Percentiles rank a stretch among this genome's conserved stretches.
Evolutionary conservation across 2,797 vertebrate species (phyloP).

Genomic region (Telmatherina bonti): DNA sequence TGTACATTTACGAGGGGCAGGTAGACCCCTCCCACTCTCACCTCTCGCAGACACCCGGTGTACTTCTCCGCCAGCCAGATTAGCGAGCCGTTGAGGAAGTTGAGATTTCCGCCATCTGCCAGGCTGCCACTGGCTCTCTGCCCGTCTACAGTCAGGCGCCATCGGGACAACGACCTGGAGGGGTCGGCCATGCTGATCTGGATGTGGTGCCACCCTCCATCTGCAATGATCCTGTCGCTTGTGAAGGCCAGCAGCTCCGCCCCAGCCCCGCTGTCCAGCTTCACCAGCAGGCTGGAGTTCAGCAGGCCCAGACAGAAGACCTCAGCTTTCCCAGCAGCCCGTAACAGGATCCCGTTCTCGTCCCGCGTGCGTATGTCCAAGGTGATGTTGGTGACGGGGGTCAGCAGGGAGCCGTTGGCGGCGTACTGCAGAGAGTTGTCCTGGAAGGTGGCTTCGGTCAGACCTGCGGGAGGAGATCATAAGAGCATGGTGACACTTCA

Average conservation of each 20-base stretch:
- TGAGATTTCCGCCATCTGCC: slow-evolving; percentile 78
- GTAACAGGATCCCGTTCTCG: slow-evolving; percentile 84
- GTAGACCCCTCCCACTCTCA: slow-evolving; percentile 88
- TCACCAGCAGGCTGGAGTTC: slow-evolving; percentile 86
- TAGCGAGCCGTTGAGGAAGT: slow-evolving; percentile 84
- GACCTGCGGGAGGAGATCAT: slow-evolving; percentile 77
- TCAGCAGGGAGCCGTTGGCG: slow-evolving; percentile 77
- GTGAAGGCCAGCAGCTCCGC: slow-evolving; percentile 81
- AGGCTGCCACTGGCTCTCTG: slow-evolving; percentile 68
- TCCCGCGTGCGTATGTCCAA: slow-evolving; percentile 90
- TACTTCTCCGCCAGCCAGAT: slow-evolving; percentile 89
- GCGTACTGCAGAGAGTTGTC: slow-evolving; percentile 83
- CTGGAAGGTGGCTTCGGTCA: slow-evolving; percentile 88
- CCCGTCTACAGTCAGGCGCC: slow-evolving; percentile 86
- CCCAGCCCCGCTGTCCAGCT: slow-evolving; percentile 81
- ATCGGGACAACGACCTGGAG: slow-evolving; percentile 69
- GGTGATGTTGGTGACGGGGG: slow-evolving; percentile 81
- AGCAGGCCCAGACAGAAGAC: slow-evolving; percentile 86
- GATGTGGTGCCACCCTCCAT: slow-evolving; percentile 91
- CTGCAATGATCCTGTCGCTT: slow-evolving; percentile 76
- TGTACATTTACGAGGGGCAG: slow-evolving; percentile 81
- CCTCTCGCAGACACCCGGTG: slow-evolving; percentile 90
- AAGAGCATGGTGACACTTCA: no score
- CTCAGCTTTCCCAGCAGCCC: slow-evolving; percentile 73
- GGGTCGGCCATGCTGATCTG: slow-evolving; percentile 83